Evolutionary conservation across 1,140 invertebrate genomes (phyloP).

Genomic region (Bacillus rossius): DNA sequence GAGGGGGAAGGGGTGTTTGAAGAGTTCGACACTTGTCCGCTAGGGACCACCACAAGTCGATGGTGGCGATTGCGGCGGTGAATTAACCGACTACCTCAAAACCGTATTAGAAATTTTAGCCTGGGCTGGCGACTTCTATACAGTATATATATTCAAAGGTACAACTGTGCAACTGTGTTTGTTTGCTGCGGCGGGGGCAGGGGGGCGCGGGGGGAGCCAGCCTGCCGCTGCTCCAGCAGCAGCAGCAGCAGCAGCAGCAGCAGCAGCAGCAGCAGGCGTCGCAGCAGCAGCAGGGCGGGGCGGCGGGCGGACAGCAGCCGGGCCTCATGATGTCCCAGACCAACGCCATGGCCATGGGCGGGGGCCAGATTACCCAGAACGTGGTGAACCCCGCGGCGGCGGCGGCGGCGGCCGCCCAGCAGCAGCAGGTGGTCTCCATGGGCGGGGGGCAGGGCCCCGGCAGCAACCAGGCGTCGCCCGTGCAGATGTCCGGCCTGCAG

Average conservation of each 20-base stretch:
- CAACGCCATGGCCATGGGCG: constrained; percentile 55
- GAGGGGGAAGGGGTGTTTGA: too few relatives aligned
- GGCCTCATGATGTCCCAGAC: constrained; percentile 54
- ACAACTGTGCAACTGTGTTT: background rate
- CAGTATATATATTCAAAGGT: too few relatives aligned
- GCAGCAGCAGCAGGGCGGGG: constrained; percentile 13
- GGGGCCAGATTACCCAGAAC: constrained; percentile 55
- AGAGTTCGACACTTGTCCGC: too few relatives aligned
- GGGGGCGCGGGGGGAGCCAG: background rate
- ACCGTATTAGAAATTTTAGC: too few relatives aligned
- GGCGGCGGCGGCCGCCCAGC: constrained; percentile 2
- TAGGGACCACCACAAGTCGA: too few relatives aligned
- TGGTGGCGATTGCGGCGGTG: too few relatives aligned
- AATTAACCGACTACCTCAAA: too few relatives aligned
- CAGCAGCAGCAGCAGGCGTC: constrained; percentile 3
- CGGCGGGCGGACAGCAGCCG: constrained; percentile 37
- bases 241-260: background rate
- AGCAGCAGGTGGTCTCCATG: constrained; percentile 3
- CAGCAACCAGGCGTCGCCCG: constrained; percentile 1
- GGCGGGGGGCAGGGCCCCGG: background rate
- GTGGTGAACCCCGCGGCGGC: constrained; percentile 39
- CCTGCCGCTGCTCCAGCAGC: background rate
- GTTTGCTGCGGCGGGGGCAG: background rate
- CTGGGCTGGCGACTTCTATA: too few relatives aligned
- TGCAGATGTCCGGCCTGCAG: constrained; percentile 8